Evolutionary conservation across 2,113 vertebrate genomes (phyloP).

Genomic region (Gobio gobio): DNA sequence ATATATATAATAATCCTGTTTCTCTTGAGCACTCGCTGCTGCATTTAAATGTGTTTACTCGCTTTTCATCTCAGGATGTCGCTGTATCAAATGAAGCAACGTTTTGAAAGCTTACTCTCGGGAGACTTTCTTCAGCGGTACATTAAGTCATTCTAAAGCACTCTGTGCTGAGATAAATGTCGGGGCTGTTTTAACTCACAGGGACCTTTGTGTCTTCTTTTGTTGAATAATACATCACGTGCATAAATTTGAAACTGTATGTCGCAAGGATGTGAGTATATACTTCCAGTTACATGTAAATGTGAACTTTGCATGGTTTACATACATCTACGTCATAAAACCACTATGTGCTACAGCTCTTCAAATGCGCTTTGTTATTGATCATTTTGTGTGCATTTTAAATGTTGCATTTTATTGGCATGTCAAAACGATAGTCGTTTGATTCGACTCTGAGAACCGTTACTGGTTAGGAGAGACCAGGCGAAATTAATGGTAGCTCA

Average conservation of each 20-base stretch:
- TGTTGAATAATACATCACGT: constrained; percentile 67
- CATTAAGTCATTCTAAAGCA: constrained; percentile 34
- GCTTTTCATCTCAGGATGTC: constrained; percentile 7
- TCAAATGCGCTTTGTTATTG: not conserved
- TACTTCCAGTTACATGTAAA: not conserved
- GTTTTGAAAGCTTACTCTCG: not conserved
- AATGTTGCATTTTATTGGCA: not conserved
- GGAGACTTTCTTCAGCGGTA: constrained; percentile 22
- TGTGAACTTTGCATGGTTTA: not conserved
- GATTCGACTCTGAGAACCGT: not conserved
- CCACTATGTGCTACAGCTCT: too few species aligned
- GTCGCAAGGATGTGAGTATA: constrained; percentile 54
- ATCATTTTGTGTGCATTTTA: not conserved
- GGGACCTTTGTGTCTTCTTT: constrained; percentile 57
- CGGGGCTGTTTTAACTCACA: constrained; percentile 51
- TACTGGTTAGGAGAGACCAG: not conserved
- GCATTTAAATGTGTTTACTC: constrained; percentile 22
- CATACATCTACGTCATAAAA: not conserved
- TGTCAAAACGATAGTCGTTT: not conserved
- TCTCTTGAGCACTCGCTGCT: constrained; percentile 19
- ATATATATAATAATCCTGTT: constrained; percentile 39
- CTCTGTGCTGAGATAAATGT: constrained; percentile 60
- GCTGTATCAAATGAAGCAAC: constrained; percentile 35
- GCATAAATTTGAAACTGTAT: constrained; percentile 64
- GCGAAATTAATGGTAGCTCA: not conserved